Evolutionary conservation across 2,888 invertebrate species (phyloP), one percentile per base, ranked within the genome.

Genomic region (Drosophila macrothrix): DNA sequence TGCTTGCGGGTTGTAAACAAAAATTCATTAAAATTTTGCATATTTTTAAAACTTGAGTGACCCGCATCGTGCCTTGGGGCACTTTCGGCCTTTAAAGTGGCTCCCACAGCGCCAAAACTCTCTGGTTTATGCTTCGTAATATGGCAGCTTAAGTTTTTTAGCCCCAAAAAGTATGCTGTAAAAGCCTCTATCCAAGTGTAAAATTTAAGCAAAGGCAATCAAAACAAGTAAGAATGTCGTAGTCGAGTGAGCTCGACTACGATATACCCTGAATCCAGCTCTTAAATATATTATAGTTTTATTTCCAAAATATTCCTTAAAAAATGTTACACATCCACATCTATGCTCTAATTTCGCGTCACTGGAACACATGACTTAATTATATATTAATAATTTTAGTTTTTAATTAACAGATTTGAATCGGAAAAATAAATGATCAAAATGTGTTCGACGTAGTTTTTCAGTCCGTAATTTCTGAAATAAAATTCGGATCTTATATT

Each of bases 21-120:
- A 88, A 88, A 88, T 88, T 88, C 88, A 88, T 88, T 88, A 88
- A 90, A 88, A 88, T 88, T 88, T 88, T 88, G 90, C 88, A 88
- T 88, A 88, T 88, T 90, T 90, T 88, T 81, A 90, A 83, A 87
- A 88, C 78, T 82, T 82, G 73, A 88, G 84, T 86, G 86, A 84
- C 90, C 90, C 86, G 75, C 76, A 73, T 25, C 31, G 63, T 61
- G 88, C 87, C 88, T 81, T 71, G 77, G 81, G 86, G 73, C 81
- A 70, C 63, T 83, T 77, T 76, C 12, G 73, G 37, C 64, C 52
- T 67, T 73, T 77, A 67, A 76, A 76, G 72, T 59, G 53, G 61
- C 68, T 69, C 73, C 59, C 60, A 54, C 19, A 53, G 73, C 54
- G 70, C 19, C 60, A 39, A 77, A 77, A 76, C 59, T 78, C 66